phyloP scores from a whole-genome alignment of 2,113 vertebrate genomes.

The Chlorodrepanis virens region DNA sequence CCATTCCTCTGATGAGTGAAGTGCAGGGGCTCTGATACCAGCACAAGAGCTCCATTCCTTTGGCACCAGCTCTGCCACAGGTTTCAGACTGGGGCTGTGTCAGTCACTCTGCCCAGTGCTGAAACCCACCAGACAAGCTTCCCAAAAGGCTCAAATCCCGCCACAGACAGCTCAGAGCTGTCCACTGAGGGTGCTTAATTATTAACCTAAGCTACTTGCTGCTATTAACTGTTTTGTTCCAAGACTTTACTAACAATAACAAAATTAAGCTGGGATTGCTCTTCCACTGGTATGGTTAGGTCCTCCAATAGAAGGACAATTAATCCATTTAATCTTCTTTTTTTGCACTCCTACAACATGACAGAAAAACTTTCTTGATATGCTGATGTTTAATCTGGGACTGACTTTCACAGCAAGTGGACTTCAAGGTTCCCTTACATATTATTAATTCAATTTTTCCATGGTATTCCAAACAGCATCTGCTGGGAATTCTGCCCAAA shows the following conservation, averaged over 20 bases:
- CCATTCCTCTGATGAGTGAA: not conserved
- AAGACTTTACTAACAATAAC: not conserved
- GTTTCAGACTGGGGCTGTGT: not conserved
- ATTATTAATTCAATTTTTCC: not conserved
- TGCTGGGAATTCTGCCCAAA: not conserved
- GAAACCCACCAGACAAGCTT: conserved; percentile 57
- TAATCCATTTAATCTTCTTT: not conserved
- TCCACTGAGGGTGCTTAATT: conserved; percentile 61
- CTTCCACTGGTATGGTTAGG: not conserved
- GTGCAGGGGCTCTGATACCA: fast-evolving
- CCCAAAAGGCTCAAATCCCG: not conserved
- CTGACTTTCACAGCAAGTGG: not conserved
- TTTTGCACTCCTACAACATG: not conserved
- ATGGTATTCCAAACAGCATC: not conserved
- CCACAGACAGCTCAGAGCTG: not conserved
- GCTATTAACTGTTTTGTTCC: conserved; percentile 51
- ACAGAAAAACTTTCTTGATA: not conserved
- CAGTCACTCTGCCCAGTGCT: not conserved
- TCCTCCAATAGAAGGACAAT: not conserved
- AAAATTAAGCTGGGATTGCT: not conserved
- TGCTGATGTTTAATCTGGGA: not conserved
- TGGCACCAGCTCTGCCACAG: not conserved
- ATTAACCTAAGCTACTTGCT: conserved; percentile 68
- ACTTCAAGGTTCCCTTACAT: not conserved
- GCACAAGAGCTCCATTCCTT: not conserved